Percentiles rank a stretch among this genome's conserved stretches.
phyloP scores from a whole-genome alignment of 2,888 invertebrate genomes.

The Cylloceria caligata region DNA sequence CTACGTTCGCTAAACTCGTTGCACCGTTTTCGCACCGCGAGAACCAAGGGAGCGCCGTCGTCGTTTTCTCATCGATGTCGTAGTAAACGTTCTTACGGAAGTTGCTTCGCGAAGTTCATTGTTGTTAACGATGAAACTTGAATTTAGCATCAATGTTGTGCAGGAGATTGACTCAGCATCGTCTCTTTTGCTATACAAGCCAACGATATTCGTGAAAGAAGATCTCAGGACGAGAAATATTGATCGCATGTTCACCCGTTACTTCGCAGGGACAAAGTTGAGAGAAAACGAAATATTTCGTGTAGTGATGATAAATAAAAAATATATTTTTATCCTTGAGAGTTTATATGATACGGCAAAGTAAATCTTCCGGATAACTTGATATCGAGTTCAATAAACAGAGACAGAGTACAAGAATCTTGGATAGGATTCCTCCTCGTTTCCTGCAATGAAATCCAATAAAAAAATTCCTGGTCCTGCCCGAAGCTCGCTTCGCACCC shows the following conservation, averaged over 20 bases:
- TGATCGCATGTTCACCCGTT: too few species aligned
- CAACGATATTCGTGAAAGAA: not conserved
- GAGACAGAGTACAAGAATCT: constrained; percentile 9
- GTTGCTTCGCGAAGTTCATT: constrained; percentile 62
- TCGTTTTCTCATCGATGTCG: constrained; percentile 26
- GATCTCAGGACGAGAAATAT: not conserved
- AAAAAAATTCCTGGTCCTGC: constrained; percentile 69
- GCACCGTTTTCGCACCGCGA: constrained; percentile 32
- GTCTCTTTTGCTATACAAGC: constrained; percentile 45
- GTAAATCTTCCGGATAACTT: not conserved
- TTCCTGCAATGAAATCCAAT: constrained; percentile 64
- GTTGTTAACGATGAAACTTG: constrained; percentile 74
- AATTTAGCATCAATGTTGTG: constrained; percentile 60
- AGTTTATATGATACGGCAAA: not conserved
- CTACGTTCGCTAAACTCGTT: constrained; percentile 41
- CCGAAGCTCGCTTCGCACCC: constrained; percentile 55
- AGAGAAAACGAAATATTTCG: not conserved
- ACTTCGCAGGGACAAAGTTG: not conserved
- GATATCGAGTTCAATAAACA: not conserved
- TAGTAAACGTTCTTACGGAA: constrained; percentile 42
- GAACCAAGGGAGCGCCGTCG: constrained; percentile 33
- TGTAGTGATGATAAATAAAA: not conserved
- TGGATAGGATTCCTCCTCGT: constrained; percentile 26
- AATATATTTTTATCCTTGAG: constrained; percentile 1
- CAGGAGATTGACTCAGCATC: not conserved